Base-by-base conservation (phyloP, 2,797 vertebrate genomes). In the Serranus cabrilla region DNA sequence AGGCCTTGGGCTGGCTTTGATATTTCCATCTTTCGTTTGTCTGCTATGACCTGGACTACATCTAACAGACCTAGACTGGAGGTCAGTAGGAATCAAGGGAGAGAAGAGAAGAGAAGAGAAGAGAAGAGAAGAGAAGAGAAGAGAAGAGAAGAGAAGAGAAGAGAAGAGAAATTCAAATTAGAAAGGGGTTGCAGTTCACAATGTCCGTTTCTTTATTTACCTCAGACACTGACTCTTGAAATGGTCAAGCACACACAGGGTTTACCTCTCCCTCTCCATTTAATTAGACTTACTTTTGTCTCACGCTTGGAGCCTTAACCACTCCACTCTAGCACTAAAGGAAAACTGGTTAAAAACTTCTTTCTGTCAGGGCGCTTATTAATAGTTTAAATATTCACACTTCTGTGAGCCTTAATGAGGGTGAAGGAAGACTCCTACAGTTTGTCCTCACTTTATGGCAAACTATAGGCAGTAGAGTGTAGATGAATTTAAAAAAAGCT, bases 1-100 rank as follows among this genome's bases (percentile, higher is more conserved):
- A 92, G 82, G 94, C 95, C 95, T 94, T 87, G 87, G 93, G 95
- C 94, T 80, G 90, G 87, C 93, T 95, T 92, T 96, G 95, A 94
- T 96, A 96, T 96, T 95, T 96, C 91, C 93, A 89, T 87, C 69
- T 58, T 90, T 74, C 61, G 58, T 90, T 84, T 83, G 80, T 91
- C 90, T 86, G 87, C 88, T 80, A 71, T 88, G 93, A 96, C 94
- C 95, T 93, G 92, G 90, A 89, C 93, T 91, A 86, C 81, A 90
- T 93, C 93, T 95, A 94, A 95, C 92, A 91, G 76, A 94, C 89
- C 91, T 89, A 91, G 93, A 95, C 94, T 92, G 86, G 89, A 88
- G 95, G 95, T 95, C 94, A 94, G 84, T 85, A 82, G 87, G 90
- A 94, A 93, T 91, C 86, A 90, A 72, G 70, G 81, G 61, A 85